Evolutionary conservation across 35 echinoderm and acorn worm genomes (phyloP), one percentile per base, ranked within the genome.

Genomic region (Lytechinus pictus): DNA sequence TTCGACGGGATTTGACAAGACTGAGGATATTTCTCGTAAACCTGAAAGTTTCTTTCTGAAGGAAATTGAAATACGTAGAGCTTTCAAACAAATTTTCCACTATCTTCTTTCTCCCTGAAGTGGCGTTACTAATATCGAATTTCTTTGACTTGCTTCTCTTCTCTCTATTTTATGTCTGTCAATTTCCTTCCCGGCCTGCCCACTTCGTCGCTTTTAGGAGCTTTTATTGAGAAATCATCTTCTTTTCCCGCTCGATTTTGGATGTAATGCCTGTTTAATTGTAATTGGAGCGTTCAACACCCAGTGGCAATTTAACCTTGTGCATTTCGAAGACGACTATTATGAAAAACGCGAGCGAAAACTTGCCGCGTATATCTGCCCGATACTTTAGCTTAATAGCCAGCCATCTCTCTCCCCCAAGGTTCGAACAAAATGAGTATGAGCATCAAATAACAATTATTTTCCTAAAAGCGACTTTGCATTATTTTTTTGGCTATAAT

Each of bases 391-490:
- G 10, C 28, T 52, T 54, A 54, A 52, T 54, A 52, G 88, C 88
- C 88, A 90, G 88, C 28, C 52, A 11, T 52, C 44, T 52, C 16
- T 52, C 29, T 90, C 28, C 52, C 88, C 52, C 29, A 90, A 90
- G 88, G 88, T 90, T 90, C 52, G 14, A 44, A 90, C 88, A 90
- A 90, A 90, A 90, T 90, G 88, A 90, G 88, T 12, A 44, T 51
- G 88, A 44, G 88, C 88, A 90, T 90, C 88, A 90, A 90, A 90
- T 90, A 90, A 90, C 88, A 90, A 90, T 90, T 79, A 90, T 54
- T 54, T 54, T 44, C 88, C 88, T 90, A 90, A 90, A 52, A 90
- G 88, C 88, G 88, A 28, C 88, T 52, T 10, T 54, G 52, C 88
- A 90, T 90, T 54, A 28, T 90, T 90, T 90, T 90, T 90, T 58